Evolutionary conservation across 2,888 invertebrate genomes (phyloP).

Genomic region (Dascillus cervinus): DNA sequence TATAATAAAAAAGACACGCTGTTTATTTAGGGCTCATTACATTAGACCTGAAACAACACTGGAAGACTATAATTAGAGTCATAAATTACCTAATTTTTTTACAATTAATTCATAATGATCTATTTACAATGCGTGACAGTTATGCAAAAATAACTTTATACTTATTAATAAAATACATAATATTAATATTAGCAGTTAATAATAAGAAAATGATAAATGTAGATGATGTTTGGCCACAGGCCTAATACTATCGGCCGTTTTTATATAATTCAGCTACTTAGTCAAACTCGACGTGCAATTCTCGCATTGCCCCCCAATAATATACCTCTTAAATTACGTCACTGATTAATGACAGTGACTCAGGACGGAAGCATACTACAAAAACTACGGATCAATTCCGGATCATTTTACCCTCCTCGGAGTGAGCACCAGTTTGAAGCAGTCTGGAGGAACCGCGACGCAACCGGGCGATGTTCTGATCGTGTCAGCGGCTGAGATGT

Average conservation of each 20-base stretch:
- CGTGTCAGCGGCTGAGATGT: constrained; percentile 52
- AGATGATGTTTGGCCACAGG: constrained; percentile 23
- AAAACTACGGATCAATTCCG: constrained; percentile 1
- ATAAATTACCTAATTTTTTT: constrained; percentile 34
- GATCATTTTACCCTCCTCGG: constrained; percentile 35
- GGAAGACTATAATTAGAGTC: constrained; percentile 25
- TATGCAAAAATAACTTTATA: constrained; percentile 23
- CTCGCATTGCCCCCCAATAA: too few relatives aligned
- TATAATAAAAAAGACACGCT: too few relatives aligned
- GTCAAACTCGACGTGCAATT: too few relatives aligned
- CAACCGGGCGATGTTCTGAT: constrained; percentile 59
- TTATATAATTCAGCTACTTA: too few relatives aligned
- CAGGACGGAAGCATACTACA: constrained; percentile 9
- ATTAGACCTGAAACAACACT: constrained; percentile 35
- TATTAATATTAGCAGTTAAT: constrained; percentile 16
- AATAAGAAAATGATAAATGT: constrained; percentile 18
- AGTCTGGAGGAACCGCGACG: constrained; percentile 66
- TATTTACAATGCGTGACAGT: constrained; percentile 33
- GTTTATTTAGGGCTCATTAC: constrained; percentile 41
- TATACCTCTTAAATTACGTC: too few relatives aligned
- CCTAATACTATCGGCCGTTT: background rate
- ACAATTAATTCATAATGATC: constrained; percentile 34
- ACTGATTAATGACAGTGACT: too few relatives aligned
- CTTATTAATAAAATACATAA: too few relatives aligned
- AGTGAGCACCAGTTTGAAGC: constrained; percentile 56